phyloP scores from a whole-genome alignment of 1,140 invertebrate species.

The Mizuhopecten yessoensis region DNA sequence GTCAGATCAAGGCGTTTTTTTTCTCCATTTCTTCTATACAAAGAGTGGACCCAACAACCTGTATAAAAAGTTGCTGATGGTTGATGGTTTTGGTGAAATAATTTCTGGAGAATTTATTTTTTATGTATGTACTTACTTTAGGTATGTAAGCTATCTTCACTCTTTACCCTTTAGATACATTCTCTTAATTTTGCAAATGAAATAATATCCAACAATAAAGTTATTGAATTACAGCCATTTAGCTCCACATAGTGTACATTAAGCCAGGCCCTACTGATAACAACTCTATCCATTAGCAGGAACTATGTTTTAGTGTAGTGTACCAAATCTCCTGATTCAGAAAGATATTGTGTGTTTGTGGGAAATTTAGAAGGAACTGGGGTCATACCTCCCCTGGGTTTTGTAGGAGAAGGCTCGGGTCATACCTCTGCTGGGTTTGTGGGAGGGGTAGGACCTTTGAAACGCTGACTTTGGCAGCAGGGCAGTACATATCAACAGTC shows the following conservation, averaged over 20 bases:
- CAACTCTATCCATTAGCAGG: background rate
- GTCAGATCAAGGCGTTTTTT: no score
- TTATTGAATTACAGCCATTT: slow-evolving; percentile 1
- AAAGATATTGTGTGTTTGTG: slow-evolving; percentile 13
- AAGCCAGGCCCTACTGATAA: background rate
- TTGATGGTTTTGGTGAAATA: slow-evolving; percentile 4
- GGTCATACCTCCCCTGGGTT: background rate
- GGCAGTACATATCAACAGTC: background rate
- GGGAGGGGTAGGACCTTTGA: background rate
- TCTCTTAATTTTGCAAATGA: slow-evolving; percentile 32
- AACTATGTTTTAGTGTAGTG: background rate
- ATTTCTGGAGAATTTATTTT: background rate
- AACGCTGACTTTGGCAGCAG: background rate
- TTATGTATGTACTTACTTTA: background rate
- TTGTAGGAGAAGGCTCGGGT: background rate
- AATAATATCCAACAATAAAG: slow-evolving; percentile 20
- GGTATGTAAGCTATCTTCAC: background rate
- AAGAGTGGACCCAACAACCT: background rate
- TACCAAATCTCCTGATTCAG: slow-evolving; percentile 13
- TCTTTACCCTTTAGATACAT: background rate
- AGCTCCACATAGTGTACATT: background rate
- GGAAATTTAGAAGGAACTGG: background rate
- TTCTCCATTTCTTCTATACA: background rate
- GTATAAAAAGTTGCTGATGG: background rate
- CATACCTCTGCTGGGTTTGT: background rate